Evolutionary conservation across 1,140 invertebrate species (phyloP).

Genomic region (Cyrtorhinus lividipennis): DNA sequence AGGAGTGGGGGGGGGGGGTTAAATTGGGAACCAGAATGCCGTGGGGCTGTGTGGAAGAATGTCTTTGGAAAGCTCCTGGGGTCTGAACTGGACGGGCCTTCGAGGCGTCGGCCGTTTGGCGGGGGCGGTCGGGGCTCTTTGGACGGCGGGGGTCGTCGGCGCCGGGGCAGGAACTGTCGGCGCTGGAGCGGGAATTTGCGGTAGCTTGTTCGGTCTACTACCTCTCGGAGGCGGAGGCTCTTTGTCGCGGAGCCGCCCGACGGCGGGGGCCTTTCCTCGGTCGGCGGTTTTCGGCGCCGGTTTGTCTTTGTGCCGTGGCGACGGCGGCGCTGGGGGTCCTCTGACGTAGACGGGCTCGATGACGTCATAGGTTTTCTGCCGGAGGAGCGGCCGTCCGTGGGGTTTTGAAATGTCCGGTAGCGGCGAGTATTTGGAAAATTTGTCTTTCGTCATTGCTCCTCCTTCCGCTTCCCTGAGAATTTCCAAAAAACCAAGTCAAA

Average conservation of each 20-base stretch:
- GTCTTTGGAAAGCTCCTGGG: conserved; percentile 7
- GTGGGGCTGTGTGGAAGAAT: conserved; percentile 8
- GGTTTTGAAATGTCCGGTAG: conserved; percentile 3
- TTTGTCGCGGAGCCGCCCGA: neutral
- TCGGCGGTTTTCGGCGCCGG: neutral
- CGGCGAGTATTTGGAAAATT: conserved; percentile 13
- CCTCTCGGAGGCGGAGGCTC: neutral
- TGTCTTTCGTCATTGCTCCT: conserved; percentile 12
- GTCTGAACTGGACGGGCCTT: neutral
- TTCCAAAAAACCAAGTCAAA: neutral
- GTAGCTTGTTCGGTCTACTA: neutral
- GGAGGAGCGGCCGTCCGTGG: neutral
- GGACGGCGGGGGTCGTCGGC: neutral
- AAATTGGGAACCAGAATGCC: conserved; percentile 12
- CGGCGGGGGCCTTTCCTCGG: neutral
- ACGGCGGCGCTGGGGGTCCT: neutral
- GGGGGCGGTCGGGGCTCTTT: neutral
- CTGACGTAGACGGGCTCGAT: conserved; percentile 9
- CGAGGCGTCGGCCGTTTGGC: neutral
- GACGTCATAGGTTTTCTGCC: conserved; percentile 10
- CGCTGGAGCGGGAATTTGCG: neutral
- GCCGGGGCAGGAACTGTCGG: too few relatives aligned
- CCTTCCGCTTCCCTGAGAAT: conserved; percentile 6
- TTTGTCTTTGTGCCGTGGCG: neutral
- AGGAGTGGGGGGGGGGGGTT: neutral